Conservation (phyloP, 1,140 invertebrate genomes). For the Pseudomyrmex gracilis region DNA sequence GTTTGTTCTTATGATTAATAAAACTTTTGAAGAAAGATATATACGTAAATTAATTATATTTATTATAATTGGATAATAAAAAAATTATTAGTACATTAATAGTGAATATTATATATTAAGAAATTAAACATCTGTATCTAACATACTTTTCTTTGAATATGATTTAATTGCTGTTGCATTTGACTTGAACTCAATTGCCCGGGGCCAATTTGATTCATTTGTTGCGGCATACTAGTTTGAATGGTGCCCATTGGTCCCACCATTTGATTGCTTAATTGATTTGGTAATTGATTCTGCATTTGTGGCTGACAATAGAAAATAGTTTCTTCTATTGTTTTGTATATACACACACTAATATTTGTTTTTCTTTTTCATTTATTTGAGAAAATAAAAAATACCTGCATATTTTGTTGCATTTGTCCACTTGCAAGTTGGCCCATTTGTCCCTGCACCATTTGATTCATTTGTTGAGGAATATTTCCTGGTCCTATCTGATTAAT, state of each 20-base stretch:
- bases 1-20: too few relatives aligned
- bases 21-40: too few relatives aligned
- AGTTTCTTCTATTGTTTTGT: constrained; percentile 25
- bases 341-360: not conserved
- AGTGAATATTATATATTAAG: not conserved
- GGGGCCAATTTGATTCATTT: constrained; percentile 85
- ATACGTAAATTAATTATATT: too few relatives aligned
- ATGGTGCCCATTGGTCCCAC: constrained; percentile 83
- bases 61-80: not conserved
- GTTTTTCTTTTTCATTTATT: too few relatives aligned
- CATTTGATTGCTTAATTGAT: constrained; percentile 85
- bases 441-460: constrained; percentile 80
- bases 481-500: constrained; percentile 83
- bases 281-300: constrained; percentile 85
- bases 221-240: constrained; percentile 82
- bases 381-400: constrained; percentile 68
- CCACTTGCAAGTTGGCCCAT: constrained; percentile 79
- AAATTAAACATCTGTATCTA: not conserved
- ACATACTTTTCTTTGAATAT: constrained; percentile 83
- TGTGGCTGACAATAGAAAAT: constrained; percentile 76
- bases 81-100: not conserved
- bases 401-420: constrained; percentile 83
- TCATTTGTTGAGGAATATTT: constrained; percentile 82
- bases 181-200: constrained; percentile 86
- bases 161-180: constrained; percentile 86